These are phyloP conservation scores for Dicentrarchus labrax DNA, from an alignment of 2,113 vertebrate genomes.

Conservation along the genomic window DNA sequence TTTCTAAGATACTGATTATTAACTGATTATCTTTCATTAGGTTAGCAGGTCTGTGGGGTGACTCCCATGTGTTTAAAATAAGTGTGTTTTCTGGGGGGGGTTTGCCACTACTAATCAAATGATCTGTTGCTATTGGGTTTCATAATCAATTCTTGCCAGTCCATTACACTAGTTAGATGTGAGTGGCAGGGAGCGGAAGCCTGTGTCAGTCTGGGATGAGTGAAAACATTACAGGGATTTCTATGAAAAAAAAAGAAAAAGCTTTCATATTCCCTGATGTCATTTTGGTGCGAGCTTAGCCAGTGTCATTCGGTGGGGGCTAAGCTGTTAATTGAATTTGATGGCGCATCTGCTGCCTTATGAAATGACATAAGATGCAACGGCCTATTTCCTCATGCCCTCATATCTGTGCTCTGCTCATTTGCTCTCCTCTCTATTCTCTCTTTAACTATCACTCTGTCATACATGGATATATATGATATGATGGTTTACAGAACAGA, in stretches of 20 bases:
- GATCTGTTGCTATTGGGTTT: conserved; percentile 48
- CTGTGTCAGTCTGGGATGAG: conserved; percentile 45
- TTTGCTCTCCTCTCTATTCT: conserved; percentile 12
- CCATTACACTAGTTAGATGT: conserved; percentile 46
- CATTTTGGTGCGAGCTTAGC: conserved; percentile 49
- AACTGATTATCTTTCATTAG: conserved; percentile 67
- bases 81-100: conserved; percentile 51
- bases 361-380: conserved; percentile 55
- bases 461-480: not conserved
- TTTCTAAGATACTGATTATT: conserved; percentile 65
- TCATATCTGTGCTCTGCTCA: not conserved
- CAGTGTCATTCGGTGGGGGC: conserved; percentile 19
- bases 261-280: conserved; percentile 61
- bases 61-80: conserved; percentile 46
- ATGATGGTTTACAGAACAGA: conserved; percentile 30
- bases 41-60: conserved; percentile 37
- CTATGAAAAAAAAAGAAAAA: not conserved
- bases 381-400: conserved; percentile 24
- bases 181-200: conserved; percentile 38
- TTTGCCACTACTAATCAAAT: conserved; percentile 66
- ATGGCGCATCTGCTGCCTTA: conserved; percentile 68
- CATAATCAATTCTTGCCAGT: conserved; percentile 70
- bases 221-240: conserved; percentile 66
- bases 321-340: conserved; percentile 75
- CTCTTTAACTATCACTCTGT: conserved; percentile 4